A percentile compares a stretch with the other conserved stretches of the same genome.
Conservation (phyloP, 2,888 invertebrate genomes). For the Boloria selene region DNA sequence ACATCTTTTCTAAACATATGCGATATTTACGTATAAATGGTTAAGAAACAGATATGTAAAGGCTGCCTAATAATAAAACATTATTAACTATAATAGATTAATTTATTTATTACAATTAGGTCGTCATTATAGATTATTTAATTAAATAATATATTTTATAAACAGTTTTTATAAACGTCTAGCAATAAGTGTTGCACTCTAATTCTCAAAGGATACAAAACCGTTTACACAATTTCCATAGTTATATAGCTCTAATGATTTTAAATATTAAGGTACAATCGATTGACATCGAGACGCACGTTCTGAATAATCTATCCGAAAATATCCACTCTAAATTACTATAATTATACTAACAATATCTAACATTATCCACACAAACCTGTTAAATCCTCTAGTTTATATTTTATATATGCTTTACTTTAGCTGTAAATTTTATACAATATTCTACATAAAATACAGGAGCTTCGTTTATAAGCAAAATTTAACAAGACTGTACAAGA, state of each 20-base stretch:
- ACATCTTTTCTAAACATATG: conserved; percentile 32
- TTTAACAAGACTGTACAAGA: conserved; percentile 68
- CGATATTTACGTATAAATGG: conserved; percentile 37
- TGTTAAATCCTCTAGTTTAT: conserved; percentile 38
- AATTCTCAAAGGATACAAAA: conserved; percentile 52
- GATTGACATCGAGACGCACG: conserved; percentile 49
- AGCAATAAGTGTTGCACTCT: conserved; percentile 25
- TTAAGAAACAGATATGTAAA: conserved; percentile 25
- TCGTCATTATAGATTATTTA: not conserved
- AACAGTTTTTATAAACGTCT: conserved; percentile 17
- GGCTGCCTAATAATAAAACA: conserved; percentile 4
- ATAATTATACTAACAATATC: conserved; percentile 47
- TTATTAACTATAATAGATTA: conserved; percentile 1
- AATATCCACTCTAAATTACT: conserved; percentile 64
- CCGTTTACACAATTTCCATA: conserved; percentile 43
- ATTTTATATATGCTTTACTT: conserved; percentile 36
- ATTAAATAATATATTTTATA: conserved; percentile 12
- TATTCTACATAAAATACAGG: conserved; percentile 50
- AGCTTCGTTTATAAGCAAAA: conserved; percentile 58
- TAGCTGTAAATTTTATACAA: conserved; percentile 42
- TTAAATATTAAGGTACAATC: conserved; percentile 34
- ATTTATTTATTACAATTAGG: no score
- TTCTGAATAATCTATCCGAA: conserved; percentile 70
- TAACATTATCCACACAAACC: conserved; percentile 34
- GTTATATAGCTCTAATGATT: conserved; percentile 25